Evolutionary conservation across 2,888 invertebrate species (phyloP).

Genomic region (Drosophila eohydei): DNA sequence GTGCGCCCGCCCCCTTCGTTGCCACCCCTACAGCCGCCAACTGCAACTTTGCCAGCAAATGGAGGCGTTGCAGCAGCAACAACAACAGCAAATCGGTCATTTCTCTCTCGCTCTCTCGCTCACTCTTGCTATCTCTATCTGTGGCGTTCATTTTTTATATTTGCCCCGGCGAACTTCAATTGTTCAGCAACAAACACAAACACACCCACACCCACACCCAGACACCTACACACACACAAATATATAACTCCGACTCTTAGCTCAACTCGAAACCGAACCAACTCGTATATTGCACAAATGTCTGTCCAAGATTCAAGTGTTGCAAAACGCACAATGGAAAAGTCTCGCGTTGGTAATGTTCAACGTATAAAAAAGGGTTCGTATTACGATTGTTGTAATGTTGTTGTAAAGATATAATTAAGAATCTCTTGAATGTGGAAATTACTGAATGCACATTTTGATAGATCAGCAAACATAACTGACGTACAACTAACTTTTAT

Average conservation of each 20-base stretch:
- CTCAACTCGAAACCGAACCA: slow-evolving; percentile 32
- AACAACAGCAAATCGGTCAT: slow-evolving; percentile 43
- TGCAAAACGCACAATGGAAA: slow-evolving; percentile 48
- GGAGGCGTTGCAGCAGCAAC: slow-evolving; percentile 72
- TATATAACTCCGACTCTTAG: slow-evolving; percentile 30
- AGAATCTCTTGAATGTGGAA: neutral
- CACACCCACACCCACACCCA: slow-evolving; percentile 18
- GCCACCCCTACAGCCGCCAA: neutral
- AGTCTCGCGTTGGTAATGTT: neutral
- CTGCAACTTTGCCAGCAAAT: slow-evolving; percentile 59
- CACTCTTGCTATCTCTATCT: slow-evolving; percentile 16
- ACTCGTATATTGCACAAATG: slow-evolving; percentile 58
- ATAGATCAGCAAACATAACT: no score
- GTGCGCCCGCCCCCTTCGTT: neutral
- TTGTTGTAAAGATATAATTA: neutral
- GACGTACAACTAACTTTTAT: no score
- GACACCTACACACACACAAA: slow-evolving; percentile 21
- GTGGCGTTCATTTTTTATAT: slow-evolving; percentile 69
- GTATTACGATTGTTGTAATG: neutral
- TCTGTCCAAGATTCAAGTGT: slow-evolving; percentile 52
- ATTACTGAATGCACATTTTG: no score
- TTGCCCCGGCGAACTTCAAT: slow-evolving; percentile 75
- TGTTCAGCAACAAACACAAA: slow-evolving; percentile 71
- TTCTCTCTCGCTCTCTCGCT: slow-evolving; percentile 15
- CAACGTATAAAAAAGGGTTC: neutral